A percentile compares a stretch with the other conserved stretches of the same genome.
Conservation (phyloP, 2,113 vertebrate species). For the Nothoprocta perdicaria region DNA sequence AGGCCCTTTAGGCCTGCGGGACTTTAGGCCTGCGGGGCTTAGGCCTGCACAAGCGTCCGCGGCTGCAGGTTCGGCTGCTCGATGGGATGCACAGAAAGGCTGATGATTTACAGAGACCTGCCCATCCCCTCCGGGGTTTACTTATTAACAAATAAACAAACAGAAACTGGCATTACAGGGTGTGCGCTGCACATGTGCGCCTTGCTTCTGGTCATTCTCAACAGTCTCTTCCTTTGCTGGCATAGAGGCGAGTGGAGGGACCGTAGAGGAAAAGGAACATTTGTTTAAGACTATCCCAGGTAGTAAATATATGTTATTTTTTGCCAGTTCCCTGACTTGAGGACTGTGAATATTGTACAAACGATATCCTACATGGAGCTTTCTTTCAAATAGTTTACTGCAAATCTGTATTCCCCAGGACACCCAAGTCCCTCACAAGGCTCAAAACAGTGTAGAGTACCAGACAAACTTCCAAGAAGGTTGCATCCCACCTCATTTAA, state of each 20-base stretch:
- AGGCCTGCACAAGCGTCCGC: background rate
- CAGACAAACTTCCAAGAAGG: background rate
- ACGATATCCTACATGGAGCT: accelerated
- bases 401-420: background rate
- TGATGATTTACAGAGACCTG: background rate
- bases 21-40: background rate
- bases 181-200: accelerated
- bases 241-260: background rate
- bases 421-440: accelerated
- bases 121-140: slow-evolving; percentile 31
- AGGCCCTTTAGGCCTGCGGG: background rate
- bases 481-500: background rate
- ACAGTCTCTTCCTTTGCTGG: background rate
- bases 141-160: slow-evolving; percentile 61
- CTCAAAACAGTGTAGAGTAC: background rate
- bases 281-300: accelerated
- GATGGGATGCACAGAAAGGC: background rate
- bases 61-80: accelerated
- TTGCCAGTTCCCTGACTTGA: background rate
- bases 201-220: background rate
- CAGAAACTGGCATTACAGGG: background rate
- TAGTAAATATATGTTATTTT: background rate
- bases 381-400: background rate
- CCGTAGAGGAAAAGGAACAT: accelerated
- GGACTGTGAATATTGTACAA: background rate